phyloP scores from a whole-genome alignment of 1,140 invertebrate genomes.

The Meloidogyne hapla region DNA sequence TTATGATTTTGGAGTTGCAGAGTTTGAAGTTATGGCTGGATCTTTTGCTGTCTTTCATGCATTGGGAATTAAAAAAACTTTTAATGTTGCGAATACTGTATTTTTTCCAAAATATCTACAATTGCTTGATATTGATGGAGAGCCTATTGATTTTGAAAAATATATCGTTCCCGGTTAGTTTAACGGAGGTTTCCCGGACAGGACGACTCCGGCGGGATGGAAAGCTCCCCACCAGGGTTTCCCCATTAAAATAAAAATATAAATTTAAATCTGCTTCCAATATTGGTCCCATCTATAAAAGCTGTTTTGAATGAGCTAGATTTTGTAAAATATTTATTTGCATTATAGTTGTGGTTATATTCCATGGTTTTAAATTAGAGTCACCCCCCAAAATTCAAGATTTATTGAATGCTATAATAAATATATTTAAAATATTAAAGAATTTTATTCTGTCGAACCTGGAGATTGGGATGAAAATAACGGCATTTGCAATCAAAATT shows the following conservation, averaged over 20 bases:
- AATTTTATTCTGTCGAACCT: not conserved
- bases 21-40: not conserved
- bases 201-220: no score
- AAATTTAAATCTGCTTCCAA: no score
- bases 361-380: no score
- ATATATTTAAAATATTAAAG: not conserved
- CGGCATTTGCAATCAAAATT: not conserved
- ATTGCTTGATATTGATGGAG: not conserved
- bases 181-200: no score
- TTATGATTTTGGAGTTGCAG: not conserved
- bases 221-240: no score
- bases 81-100: not conserved
- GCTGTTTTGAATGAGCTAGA: no score
- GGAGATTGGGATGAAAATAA: not conserved
- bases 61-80: not conserved
- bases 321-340: no score
- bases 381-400: no score
- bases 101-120: not conserved
- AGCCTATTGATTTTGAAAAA: no score
- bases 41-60: slow-evolving; percentile 2
- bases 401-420: not conserved
- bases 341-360: no score
- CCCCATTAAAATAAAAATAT: no score
- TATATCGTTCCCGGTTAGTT: not conserved
- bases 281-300: no score